Evolutionary conservation across 2,888 invertebrate species (phyloP).

Genomic region (Macrophya annulata): DNA sequence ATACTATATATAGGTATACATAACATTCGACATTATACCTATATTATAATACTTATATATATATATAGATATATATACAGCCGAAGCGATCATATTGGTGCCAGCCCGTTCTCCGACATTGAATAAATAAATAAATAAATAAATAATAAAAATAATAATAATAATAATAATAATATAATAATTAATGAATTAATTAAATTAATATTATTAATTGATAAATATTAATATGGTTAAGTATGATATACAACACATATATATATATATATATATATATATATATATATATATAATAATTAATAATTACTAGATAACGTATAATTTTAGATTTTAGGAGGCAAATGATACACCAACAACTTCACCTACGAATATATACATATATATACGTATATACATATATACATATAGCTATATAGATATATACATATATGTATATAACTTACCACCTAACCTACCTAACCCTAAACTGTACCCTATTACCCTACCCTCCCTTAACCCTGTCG

Average conservation of each 20-base stretch:
- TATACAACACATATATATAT: conserved; percentile 64
- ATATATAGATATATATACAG: too few relatives aligned
- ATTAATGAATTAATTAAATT: conserved; percentile 72
- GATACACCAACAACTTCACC: conserved; percentile 61
- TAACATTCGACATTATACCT: conserved; percentile 6
- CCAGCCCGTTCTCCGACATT: conserved; percentile 78
- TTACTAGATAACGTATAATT: conserved; percentile 74
- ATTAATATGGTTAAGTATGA: conserved; percentile 75
- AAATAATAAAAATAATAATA: conserved; percentile 73
- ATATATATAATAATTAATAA: conserved; percentile 66
- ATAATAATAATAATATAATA: conserved; percentile 70
- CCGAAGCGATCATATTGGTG: conserved; percentile 73
- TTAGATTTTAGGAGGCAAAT: conserved; percentile 69
- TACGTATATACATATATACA: conserved; percentile 61
- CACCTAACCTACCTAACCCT: conserved; percentile 56
- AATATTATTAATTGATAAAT: conserved; percentile 78
- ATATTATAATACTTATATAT: conserved; percentile 31
- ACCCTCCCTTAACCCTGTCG: background rate
- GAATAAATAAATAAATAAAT: too few relatives aligned
- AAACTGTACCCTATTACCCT: background rate
- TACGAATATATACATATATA: conserved; percentile 69
- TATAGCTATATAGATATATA: conserved; percentile 63
- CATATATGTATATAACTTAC: conserved; percentile 63
- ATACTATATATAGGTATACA: conserved; percentile 29
- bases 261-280: conserved; percentile 65